These are phyloP conservation scores for Metopia argyrocephala DNA, from an alignment of 2,888 invertebrate genomes.

Conservation along the genomic window DNA sequence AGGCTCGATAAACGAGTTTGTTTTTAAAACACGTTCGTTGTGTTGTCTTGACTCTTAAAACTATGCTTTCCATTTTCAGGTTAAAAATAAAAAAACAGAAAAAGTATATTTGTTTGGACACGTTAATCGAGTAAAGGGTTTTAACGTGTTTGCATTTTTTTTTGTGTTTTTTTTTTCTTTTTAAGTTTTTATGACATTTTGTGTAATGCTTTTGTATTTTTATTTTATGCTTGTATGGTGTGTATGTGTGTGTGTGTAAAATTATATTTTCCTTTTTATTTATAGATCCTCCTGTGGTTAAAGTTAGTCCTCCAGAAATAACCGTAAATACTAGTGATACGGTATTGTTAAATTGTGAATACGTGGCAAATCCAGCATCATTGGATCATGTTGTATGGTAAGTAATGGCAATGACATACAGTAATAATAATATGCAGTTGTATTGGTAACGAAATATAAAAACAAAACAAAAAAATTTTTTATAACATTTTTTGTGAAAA, in stretches of 20 bases:
- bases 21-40: background rate
- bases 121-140: background rate
- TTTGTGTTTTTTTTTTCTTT: background rate
- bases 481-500: too few species aligned
- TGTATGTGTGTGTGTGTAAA: background rate
- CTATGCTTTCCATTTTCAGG: too few species aligned
- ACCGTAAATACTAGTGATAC: conserved; percentile 88
- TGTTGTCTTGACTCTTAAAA: too few species aligned
- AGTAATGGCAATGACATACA: conserved; percentile 64
- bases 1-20: background rate
- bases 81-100: too few species aligned
- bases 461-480: too few species aligned
- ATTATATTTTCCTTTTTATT: conserved; percentile 36
- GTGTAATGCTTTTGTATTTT: conserved; percentile 10
- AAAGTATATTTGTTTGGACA: background rate
- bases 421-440: too few species aligned
- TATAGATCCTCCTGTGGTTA: conserved; percentile 91
- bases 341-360: conserved; percentile 87
- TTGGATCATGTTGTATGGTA: conserved; percentile 88
- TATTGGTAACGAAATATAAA: too few species aligned
- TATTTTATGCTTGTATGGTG: background rate
- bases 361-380: conserved; percentile 91
- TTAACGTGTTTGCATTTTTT: background rate
- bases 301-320: conserved; percentile 85
- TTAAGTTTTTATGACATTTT: conserved; percentile 2